phyloP scores from a whole-genome alignment of 2,797 vertebrate genomes.

The Manis crassicaudata region DNA sequence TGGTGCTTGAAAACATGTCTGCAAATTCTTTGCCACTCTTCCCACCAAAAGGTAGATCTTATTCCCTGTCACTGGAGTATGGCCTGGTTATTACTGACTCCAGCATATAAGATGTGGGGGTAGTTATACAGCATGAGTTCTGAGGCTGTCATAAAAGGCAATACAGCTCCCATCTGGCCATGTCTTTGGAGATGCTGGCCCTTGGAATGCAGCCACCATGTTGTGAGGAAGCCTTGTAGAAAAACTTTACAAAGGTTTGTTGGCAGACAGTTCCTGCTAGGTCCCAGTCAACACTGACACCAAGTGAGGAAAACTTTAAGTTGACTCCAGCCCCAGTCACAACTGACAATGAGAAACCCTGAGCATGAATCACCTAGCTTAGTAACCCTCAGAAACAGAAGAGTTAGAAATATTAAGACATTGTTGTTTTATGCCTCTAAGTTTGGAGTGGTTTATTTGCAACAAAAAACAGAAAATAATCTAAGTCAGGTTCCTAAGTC shows the following conservation, averaged over 20 bases:
- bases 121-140: not conserved
- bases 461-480: not conserved
- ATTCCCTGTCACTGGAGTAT: not conserved
- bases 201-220: not conserved
- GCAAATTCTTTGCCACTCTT: not conserved
- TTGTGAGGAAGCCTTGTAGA: not conserved
- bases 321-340: not conserved
- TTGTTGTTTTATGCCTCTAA: not conserved
- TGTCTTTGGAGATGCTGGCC: not conserved
- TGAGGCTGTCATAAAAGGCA: not conserved
- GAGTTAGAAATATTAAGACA: not conserved
- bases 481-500: not conserved
- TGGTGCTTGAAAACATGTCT: not conserved
- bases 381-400: not conserved
- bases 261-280: not conserved
- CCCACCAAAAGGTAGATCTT: not conserved
- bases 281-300: not conserved
- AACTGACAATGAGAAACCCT: not conserved
- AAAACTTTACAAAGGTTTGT: not conserved
- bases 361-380: not conserved
- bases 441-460: not conserved
- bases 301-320: not conserved
- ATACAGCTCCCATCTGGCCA: not conserved
- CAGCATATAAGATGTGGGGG: not conserved
- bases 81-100: not conserved